Evolutionary conservation across 2,113 vertebrate species (phyloP).

Genomic region (Puntigrus tetrazona): DNA sequence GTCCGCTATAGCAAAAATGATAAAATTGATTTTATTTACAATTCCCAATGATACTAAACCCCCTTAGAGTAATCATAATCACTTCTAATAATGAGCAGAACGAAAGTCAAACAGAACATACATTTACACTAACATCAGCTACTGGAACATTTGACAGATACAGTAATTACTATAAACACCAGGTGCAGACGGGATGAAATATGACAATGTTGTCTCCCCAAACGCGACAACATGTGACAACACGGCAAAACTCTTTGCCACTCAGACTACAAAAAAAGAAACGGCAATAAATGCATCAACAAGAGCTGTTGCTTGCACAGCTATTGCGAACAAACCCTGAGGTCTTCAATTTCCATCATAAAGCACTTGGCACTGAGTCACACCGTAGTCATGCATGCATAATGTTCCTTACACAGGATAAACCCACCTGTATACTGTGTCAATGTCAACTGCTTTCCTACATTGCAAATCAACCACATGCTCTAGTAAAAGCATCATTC

Average conservation of each 20-base stretch:
- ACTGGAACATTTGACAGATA: conserved; percentile 56
- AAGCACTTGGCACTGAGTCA: conserved; percentile 36
- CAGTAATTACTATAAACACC: conserved; percentile 64
- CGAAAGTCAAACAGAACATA: conserved; percentile 19
- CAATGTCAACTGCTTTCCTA: conserved; percentile 18
- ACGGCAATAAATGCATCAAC: conserved; percentile 37
- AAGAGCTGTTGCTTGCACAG: conserved; percentile 16
- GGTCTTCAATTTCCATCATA: conserved; percentile 40
- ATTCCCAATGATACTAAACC: background rate
- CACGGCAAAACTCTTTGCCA: background rate
- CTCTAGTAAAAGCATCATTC: conserved; percentile 5
- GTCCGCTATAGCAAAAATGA: too few species aligned
- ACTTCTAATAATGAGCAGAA: background rate
- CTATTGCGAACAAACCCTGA: conserved; percentile 8
- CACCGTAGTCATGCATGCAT: conserved; percentile 39
- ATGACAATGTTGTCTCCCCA: conserved; percentile 57
- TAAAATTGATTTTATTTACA: background rate
- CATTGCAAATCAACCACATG: background rate
- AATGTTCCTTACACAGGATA: conserved; percentile 30
- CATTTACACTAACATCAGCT: conserved; percentile 44
- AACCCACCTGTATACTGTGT: background rate
- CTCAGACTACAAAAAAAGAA: conserved; percentile 25
- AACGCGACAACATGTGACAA: background rate
- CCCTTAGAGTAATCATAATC: background rate
- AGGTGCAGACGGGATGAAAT: conserved; percentile 56